These are phyloP conservation scores for Callyntrura guangdongensis DNA, from an alignment of 2,888 invertebrate genomes.

Conservation along the genomic window DNA sequence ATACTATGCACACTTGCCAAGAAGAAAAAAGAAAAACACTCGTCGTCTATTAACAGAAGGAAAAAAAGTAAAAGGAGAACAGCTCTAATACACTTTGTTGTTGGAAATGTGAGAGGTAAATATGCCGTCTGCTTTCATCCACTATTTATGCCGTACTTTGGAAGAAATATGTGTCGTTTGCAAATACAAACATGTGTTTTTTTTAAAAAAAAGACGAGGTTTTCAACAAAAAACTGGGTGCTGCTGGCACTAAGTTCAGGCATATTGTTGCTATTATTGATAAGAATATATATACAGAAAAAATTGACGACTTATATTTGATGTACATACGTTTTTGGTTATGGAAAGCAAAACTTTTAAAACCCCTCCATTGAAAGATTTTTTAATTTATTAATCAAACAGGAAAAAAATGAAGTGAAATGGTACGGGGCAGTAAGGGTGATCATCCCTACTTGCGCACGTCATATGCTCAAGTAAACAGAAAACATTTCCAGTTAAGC, in stretches of 20 bases:
- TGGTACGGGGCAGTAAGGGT: neutral
- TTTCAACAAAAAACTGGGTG: constrained; percentile 17
- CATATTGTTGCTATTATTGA: constrained; percentile 35
- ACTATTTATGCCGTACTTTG: constrained; percentile 76
- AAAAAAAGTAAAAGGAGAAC: constrained; percentile 55
- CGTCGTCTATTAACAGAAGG: constrained; percentile 64
- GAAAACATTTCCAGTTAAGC: neutral
- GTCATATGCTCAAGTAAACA: neutral
- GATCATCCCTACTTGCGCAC: neutral
- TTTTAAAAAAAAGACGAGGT: neutral
- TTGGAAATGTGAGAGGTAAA: constrained; percentile 74
- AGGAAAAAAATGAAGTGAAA: neutral
- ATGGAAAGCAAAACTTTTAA: constrained; percentile 1
- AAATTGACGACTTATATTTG: too few relatives aligned
- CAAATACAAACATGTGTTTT: constrained; percentile 51
- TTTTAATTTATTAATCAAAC: constrained; percentile 36
- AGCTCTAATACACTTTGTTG: constrained; percentile 53
- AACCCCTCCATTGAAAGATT: neutral
- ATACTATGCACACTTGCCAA: constrained; percentile 71
- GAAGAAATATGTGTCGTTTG: constrained; percentile 67
- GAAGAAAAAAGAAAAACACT: constrained; percentile 57
- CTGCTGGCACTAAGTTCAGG: neutral
- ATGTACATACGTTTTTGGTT: neutral
- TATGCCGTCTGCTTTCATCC: constrained; percentile 74
- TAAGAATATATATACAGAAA: neutral